phyloP scores from a whole-genome alignment of 2,113 vertebrate genomes.

The Daboia siamensis region DNA sequence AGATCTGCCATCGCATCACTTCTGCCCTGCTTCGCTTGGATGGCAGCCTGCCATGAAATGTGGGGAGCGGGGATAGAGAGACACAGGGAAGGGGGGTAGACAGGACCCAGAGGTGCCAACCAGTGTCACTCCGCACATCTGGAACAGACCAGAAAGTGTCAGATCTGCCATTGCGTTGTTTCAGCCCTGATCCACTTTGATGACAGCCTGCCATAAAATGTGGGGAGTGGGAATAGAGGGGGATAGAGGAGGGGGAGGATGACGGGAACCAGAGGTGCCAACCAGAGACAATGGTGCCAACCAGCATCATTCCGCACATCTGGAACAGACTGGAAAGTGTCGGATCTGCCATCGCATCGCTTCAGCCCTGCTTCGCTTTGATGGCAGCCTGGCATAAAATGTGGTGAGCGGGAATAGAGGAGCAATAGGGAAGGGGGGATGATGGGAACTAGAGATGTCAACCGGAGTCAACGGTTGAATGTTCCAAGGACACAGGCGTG shows the following conservation, averaged over 20 bases:
- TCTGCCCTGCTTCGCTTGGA: too few species aligned
- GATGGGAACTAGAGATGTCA: neutral
- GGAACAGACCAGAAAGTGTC: neutral
- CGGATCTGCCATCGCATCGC: too few species aligned
- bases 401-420: neutral
- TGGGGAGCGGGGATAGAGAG: neutral
- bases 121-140: slow-evolving; percentile 94
- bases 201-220: neutral
- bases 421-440: neutral
- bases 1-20: too few species aligned
- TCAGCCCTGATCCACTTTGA: too few species aligned
- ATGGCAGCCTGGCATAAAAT: neutral
- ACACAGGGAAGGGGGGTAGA: neutral
- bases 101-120: neutral
- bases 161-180: too few species aligned
- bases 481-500: neutral
- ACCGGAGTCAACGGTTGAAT: neutral
- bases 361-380: too few species aligned
- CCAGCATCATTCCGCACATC: too few species aligned
- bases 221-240: neutral
- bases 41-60: neutral
- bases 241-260: neutral
- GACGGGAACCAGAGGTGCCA: neutral
- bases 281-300: neutral
- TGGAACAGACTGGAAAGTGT: too few species aligned